Evolutionary conservation across 2,113 vertebrate genomes (phyloP).

Genomic region (Campylomormyrus numenius): DNA sequence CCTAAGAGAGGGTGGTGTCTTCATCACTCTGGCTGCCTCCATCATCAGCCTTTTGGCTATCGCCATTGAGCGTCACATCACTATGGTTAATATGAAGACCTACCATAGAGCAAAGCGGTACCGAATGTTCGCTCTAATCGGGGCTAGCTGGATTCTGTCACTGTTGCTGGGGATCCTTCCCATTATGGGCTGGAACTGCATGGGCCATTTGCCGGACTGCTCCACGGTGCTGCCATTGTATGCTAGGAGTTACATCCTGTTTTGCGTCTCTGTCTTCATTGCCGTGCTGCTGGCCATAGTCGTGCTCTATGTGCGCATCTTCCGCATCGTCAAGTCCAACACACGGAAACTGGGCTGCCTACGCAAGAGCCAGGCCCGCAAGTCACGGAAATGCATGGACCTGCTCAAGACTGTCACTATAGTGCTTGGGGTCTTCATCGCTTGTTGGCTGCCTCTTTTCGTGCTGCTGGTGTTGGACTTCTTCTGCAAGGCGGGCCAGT

Average conservation of each 20-base stretch:
- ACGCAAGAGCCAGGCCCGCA: conserved; percentile 46
- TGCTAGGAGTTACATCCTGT: conserved; percentile 74
- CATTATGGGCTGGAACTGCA: conserved; percentile 82
- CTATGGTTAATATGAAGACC: conserved; percentile 74
- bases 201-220: conserved; percentile 63
- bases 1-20: conserved; percentile 76
- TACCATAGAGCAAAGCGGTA: conserved; percentile 61
- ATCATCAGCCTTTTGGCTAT: conserved; percentile 80
- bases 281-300: conserved; percentile 70
- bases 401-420: conserved; percentile 77
- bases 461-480: conserved; percentile 76
- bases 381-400: conserved; percentile 68
- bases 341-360: conserved; percentile 52
- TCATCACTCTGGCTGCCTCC: conserved; percentile 77
- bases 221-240: conserved; percentile 82
- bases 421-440: conserved; percentile 76
- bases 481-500: conserved; percentile 56
- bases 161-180: conserved; percentile 71
- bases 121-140: conserved; percentile 68
- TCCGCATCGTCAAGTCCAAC: conserved; percentile 65
- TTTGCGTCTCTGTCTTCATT: conserved; percentile 70
- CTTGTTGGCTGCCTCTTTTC: conserved; percentile 82
- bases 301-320: conserved; percentile 72
- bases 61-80: conserved; percentile 77
- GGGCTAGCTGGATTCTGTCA: conserved; percentile 68